A percentile compares a stretch with the other conserved stretches of the same genome.
Conservation (phyloP, 2,797 vertebrate genomes). For the Pseudochaenichthys georgianus region DNA sequence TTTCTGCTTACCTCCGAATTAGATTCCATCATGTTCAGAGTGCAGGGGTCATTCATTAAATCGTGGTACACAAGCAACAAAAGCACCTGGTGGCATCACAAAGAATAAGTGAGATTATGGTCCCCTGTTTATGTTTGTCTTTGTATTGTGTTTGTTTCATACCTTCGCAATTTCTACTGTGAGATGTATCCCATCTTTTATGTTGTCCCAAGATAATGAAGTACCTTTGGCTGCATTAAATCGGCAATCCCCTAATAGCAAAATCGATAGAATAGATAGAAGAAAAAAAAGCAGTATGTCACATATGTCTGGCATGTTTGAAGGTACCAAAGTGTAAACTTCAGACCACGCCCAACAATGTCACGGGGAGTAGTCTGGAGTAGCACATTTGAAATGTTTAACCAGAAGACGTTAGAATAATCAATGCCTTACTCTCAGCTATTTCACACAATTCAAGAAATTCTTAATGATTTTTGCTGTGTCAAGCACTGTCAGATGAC, state of each 20-base stretch:
- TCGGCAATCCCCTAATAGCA: slow-evolving; percentile 79
- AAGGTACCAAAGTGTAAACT: not conserved
- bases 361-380: not conserved
- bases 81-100: slow-evolving; percentile 82
- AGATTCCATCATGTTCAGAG: slow-evolving; percentile 84
- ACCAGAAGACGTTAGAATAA: not conserved
- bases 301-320: not conserved
- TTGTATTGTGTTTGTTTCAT: slow-evolving; percentile 7
- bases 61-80: slow-evolving; percentile 90
- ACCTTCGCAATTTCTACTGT: slow-evolving; percentile 94
- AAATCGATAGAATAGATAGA: slow-evolving; percentile 9
- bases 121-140: not conserved
- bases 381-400: not conserved
- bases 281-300: not conserved
- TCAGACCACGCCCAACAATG: slow-evolving; percentile 9
- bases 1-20: slow-evolving; percentile 87
- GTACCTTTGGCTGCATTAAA: slow-evolving; percentile 77
- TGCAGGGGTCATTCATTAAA: slow-evolving; percentile 86
- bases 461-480: not conserved
- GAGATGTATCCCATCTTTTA: slow-evolving; percentile 79
- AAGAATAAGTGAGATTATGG: slow-evolving; percentile 6
- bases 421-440: not conserved
- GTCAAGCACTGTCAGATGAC: not conserved
- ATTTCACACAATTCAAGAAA: not conserved
- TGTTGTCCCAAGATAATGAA: slow-evolving; percentile 82